A percentile compares a stretch with the other conserved stretches of the same genome.
Conservation (phyloP, 2,113 vertebrate species). For the Silurus glanis region DNA sequence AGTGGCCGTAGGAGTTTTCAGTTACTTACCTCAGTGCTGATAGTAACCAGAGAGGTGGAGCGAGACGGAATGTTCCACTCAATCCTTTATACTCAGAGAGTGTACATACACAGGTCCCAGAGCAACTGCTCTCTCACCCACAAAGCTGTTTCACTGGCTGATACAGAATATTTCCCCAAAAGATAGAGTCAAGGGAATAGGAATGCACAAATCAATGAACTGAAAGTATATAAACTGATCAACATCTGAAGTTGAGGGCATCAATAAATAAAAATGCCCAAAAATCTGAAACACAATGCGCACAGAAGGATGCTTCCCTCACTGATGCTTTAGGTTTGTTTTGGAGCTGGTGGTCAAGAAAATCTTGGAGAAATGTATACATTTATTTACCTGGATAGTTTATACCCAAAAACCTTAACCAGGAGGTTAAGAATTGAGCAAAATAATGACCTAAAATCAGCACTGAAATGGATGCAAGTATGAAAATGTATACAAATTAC, state of each 20-base stretch:
- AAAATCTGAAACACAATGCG: no score
- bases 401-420: background rate
- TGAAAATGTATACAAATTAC: background rate
- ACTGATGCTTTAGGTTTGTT: background rate
- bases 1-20: constrained; percentile 31
- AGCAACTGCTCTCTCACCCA: background rate
- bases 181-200: background rate
- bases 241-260: background rate
- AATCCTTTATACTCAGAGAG: constrained; percentile 4
- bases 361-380: background rate
- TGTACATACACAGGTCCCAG: background rate
- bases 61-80: constrained; percentile 50
- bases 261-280: no score
- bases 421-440: background rate
- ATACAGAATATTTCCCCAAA: background rate
- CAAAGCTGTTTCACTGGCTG: background rate
- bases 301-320: background rate
- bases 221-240: background rate
- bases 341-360: background rate
- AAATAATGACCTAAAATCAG: background rate
- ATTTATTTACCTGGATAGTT: background rate
- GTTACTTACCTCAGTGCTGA: constrained; percentile 53
- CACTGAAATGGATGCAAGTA: background rate
- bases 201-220: background rate
- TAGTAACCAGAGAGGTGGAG: constrained; percentile 55